phyloP scores from a whole-genome alignment of 2,888 invertebrate genomes.

The Cantharis rufa region DNA sequence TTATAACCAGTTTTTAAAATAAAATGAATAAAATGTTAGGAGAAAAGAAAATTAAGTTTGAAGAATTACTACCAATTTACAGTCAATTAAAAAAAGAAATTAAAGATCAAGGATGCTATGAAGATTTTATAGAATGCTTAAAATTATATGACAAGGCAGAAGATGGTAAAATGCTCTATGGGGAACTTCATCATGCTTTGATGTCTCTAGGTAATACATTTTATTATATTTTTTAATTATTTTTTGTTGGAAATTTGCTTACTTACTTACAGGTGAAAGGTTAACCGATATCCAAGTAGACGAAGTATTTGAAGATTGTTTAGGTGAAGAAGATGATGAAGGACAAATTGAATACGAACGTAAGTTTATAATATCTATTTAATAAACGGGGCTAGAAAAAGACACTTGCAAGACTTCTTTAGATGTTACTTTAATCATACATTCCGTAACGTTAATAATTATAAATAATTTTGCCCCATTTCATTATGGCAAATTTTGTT shows the following conservation, averaged over 20 bases:
- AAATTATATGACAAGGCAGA: slow-evolving; percentile 99
- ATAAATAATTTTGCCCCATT: no score
- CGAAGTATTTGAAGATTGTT: slow-evolving; percentile 80
- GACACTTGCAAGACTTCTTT: no score
- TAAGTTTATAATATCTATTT: slow-evolving; percentile 71
- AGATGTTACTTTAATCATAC: no score
- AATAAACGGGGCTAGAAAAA: no score
- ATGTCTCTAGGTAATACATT: slow-evolving; percentile 77
- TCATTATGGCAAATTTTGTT: no score
- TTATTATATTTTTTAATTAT: no score
- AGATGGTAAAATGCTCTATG: slow-evolving; percentile 92
- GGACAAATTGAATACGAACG: slow-evolving; percentile 91
- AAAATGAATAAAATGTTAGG: slow-evolving; percentile 52
- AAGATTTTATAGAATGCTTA: slow-evolving; percentile 99
- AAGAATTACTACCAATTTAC: slow-evolving; percentile 97
- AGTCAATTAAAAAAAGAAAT: slow-evolving; percentile 88
- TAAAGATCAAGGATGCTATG: slow-evolving; percentile 90
- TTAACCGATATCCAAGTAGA: slow-evolving; percentile 78
- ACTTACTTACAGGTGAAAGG: slow-evolving; percentile 71
- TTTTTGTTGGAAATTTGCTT: not conserved
- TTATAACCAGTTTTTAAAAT: slow-evolving; percentile 10
- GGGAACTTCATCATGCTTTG: slow-evolving; percentile 94
- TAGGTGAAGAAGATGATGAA: slow-evolving; percentile 91
- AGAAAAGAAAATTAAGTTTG: slow-evolving; percentile 88
- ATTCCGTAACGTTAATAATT: no score